Base-by-base conservation (phyloP, 1,140 invertebrate genomes). In the Araneus ventricosus region DNA sequence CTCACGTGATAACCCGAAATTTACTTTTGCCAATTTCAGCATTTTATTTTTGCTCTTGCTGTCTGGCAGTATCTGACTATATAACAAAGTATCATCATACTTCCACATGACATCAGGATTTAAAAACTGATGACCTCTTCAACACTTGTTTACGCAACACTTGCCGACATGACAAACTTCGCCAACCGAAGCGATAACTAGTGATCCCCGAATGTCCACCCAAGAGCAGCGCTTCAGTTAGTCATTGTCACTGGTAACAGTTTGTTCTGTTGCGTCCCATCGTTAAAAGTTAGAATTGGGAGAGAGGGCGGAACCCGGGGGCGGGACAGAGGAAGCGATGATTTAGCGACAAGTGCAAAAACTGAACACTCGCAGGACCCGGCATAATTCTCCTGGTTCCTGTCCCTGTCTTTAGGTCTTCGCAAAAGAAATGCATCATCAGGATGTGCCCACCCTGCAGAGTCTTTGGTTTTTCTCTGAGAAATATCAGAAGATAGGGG, bases 231-330 rank as follows among this genome's bases (percentile, higher is more conserved):
- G 70, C 22, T 67, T 67, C 86, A 67, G 59, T 88, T 88, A 88
- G 86, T 88, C 86, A 88, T 88, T 88, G 86, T 88, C 86, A 88
- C 7, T 75, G 70, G 70, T 89, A 57, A 79, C 67, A 57, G 67
- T 79, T 57, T 30, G 70, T 79, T 89, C 88, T 89, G 88, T 89
- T 89, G 88, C 88, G 22, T 79, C 45, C 88, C 88, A 89, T 79
- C 70, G 70, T 75, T 75, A 75, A 75, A 75, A 75, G 70, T 75
- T 75, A 30, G 14, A 75, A 75, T 75, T 75, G 70, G 70, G 70
- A 37, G 17, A 57, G 67, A 30, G 88, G 88, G 86, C 86, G 67
- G 63, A 39, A 30, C 88, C 70, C 4, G n/a, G 39, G 70, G 88
- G 88, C 88, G 88, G 88, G 2, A 45, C 41, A 2, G 41, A 34